A percentile compares a stretch with the other conserved stretches of the same genome.
Evolutionary conservation across 2,888 invertebrate species (phyloP).

Genomic region (Dilophus febrilis): DNA sequence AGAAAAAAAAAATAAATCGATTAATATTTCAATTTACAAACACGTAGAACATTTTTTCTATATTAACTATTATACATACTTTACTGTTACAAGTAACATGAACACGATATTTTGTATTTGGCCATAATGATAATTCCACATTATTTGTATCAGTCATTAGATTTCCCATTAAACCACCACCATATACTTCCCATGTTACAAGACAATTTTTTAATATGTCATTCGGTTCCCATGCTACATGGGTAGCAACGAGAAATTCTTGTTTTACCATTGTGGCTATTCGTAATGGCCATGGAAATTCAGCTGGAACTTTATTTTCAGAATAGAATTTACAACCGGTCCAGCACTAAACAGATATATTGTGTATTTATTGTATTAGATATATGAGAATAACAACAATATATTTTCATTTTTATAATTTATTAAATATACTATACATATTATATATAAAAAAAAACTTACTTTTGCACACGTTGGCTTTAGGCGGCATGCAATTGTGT

Average conservation of each 20-base stretch:
- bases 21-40: neutral
- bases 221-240: slow-evolving; percentile 6
- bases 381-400: too few relatives aligned
- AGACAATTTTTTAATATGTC: slow-evolving; percentile 36
- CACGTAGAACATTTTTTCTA: neutral
- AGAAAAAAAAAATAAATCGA: neutral
- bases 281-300: slow-evolving; percentile 4
- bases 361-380: too few relatives aligned
- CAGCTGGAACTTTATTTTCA: too few relatives aligned
- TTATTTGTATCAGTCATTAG: slow-evolving; percentile 64
- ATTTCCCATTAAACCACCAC: slow-evolving; percentile 65
- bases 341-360: too few relatives aligned
- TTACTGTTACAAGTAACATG: slow-evolving; percentile 39
- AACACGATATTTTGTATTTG: slow-evolving; percentile 63
- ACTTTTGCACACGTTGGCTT: too few relatives aligned
- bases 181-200: slow-evolving; percentile 71
- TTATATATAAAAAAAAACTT: too few relatives aligned
- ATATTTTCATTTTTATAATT: too few relatives aligned
- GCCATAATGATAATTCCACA: slow-evolving; percentile 64
- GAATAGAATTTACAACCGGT: too few relatives aligned
- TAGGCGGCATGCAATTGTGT: too few relatives aligned
- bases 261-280: slow-evolving; percentile 6
- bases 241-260: slow-evolving; percentile 6
- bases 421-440: too few relatives aligned
- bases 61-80: too few relatives aligned